Conservation (phyloP, 53 echinoderm and acorn worm species). For the Glandiceps talaboti region DNA sequence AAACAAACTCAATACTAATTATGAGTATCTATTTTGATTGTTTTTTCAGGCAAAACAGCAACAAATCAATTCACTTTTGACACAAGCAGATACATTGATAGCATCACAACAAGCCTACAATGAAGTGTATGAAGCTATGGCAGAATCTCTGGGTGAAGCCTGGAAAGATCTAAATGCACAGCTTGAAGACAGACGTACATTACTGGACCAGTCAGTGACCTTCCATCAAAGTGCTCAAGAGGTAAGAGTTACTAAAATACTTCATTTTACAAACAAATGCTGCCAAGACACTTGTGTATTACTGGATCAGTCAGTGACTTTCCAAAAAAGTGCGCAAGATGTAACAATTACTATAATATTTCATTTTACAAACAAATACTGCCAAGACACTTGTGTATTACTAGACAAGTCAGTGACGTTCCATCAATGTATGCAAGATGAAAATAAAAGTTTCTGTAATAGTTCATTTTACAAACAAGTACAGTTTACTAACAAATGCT, state of each 20-base stretch:
- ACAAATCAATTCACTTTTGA: conserved; percentile 81
- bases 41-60: conserved; percentile 75
- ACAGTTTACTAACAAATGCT: too few species aligned
- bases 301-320: conserved; percentile 66
- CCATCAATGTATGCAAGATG: too few species aligned
- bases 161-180: conserved; percentile 83
- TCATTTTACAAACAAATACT: too few species aligned
- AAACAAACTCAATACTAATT: too few species aligned
- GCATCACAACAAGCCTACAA: conserved; percentile 97
- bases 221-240: conserved; percentile 69
- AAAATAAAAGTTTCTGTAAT: too few species aligned
- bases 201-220: conserved; percentile 69
- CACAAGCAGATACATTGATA: conserved; percentile 86
- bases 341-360: too few species aligned
- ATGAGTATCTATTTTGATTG: too few species aligned
- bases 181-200: conserved; percentile 56
- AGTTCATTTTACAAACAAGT: too few species aligned
- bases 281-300: conserved; percentile 55
- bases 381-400: too few species aligned
- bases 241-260: conserved; percentile 23
- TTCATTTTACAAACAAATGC: too few species aligned
- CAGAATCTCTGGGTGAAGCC: conserved; percentile 88
- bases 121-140: conserved; percentile 97
- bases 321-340: conserved; percentile 52
- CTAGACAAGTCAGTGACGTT: too few species aligned